Percentiles rank a stretch among this genome's conserved stretches.
Evolutionary conservation across 2,797 vertebrate genomes (phyloP).

Genomic region (Squalus acanthias): DNA sequence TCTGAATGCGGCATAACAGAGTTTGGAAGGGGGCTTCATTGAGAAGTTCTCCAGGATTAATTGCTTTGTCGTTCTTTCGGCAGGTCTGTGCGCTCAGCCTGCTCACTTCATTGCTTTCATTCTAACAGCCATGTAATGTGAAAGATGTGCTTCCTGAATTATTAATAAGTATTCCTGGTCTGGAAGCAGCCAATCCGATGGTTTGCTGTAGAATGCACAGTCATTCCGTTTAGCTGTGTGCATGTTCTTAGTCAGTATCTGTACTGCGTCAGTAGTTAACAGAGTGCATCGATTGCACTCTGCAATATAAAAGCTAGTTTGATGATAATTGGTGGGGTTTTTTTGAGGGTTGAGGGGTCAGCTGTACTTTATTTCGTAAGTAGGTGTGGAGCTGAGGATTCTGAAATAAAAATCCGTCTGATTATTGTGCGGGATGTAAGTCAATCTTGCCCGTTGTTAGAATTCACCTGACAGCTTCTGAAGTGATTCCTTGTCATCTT

Average conservation of each 20-base stretch:
- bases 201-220: constrained; percentile 12
- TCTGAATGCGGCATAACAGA: not conserved
- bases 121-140: constrained; percentile 58
- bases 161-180: constrained; percentile 48
- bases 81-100: not conserved
- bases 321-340: not conserved
- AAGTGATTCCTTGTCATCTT: not conserved
- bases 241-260: not conserved
- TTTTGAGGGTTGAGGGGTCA: not conserved
- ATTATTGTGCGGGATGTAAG: not conserved
- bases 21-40: not conserved
- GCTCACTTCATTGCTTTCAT: constrained; percentile 48
- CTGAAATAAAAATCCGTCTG: not conserved
- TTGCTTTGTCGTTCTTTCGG: not conserved
- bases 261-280: not conserved
- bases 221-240: not conserved
- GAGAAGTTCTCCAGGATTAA: constrained; percentile 17
- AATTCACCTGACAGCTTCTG: constrained; percentile 15
- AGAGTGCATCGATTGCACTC: not conserved
- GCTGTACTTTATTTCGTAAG: not conserved
- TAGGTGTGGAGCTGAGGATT: not conserved
- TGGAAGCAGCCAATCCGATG: constrained; percentile 1
- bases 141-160: constrained; percentile 59
- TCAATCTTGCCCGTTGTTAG: not conserved
- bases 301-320: constrained; percentile 5